A percentile compares a stretch with the other conserved stretches of the same genome.
These are phyloP conservation scores for Zaprionus taronus DNA, from an alignment of 1,140 invertebrate species.

Conservation along the genomic window DNA sequence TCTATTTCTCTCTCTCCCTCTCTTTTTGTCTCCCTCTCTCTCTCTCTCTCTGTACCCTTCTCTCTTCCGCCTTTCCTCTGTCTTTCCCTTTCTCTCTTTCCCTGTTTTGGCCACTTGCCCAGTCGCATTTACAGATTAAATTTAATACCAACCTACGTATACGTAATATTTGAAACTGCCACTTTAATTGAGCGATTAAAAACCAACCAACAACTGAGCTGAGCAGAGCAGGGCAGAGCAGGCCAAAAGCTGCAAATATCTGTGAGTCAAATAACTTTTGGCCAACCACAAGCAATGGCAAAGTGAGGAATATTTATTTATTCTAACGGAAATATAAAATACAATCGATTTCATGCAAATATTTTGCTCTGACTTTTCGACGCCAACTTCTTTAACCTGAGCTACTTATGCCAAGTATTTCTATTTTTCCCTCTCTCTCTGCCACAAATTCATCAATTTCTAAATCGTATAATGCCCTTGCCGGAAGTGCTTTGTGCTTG, in stretches of 20 bases:
- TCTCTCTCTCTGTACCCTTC: too few relatives aligned
- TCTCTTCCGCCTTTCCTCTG: too few relatives aligned
- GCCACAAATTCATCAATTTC: constrained; percentile 2
- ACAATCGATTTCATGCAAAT: background rate
- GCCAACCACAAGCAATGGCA: background rate
- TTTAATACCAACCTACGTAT: constrained; percentile 39
- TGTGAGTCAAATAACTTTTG: constrained; percentile 1
- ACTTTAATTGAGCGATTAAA: constrained; percentile 62
- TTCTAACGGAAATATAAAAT: background rate
- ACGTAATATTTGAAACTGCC: constrained; percentile 61
- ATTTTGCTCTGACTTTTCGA: background rate
- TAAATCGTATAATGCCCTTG: constrained; percentile 8
- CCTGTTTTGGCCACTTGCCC: constrained; percentile 44
- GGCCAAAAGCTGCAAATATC: background rate
- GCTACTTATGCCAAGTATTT: background rate
- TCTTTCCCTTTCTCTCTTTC: background rate
- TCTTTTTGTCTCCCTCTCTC: background rate
- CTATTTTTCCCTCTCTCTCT: too few relatives aligned
- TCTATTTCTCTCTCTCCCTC: background rate
- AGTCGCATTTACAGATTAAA: constrained; percentile 33
- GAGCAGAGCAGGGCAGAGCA: background rate
- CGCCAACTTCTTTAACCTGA: background rate
- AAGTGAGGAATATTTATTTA: background rate
- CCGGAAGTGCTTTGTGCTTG: constrained; percentile 45
- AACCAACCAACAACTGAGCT: background rate